Base-by-base conservation (phyloP, 2,113 vertebrate species). In the Astur gentilis region DNA sequence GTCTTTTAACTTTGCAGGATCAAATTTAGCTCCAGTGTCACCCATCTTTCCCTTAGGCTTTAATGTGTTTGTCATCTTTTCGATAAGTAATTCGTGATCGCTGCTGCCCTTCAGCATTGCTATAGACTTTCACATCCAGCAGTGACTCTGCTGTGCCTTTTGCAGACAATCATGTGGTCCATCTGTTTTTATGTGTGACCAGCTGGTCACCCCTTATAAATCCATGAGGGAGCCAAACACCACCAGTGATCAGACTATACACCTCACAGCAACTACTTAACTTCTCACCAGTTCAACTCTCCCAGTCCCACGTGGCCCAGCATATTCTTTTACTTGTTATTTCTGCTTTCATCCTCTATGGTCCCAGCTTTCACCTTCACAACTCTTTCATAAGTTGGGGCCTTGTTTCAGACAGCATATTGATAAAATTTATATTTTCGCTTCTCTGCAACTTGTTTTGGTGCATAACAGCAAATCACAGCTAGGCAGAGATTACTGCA, bases 21-120 rank as follows among this genome's bases (percentile, higher is more conserved):
- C 82, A 85, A 90, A 93, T 95, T 84, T 73, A 88, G 16, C 76
- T 86, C 49, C 78, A 20, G 65, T 83, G 89, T 94, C 96, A 91
- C 89, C 73, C 57, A 12, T 79, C 57, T 57, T 87, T 87, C 90
- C 93, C 90, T 57, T 69, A 70, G 92, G 95, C 78, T 90, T 87
- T 84, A 76, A 67, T n/a, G 54, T 9, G 13, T 82, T 84, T 0
- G 7, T 75, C 84, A 29, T 91, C 65, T 91, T 91, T 85, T 76
- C 90, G 40, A 75, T 90, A 91, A 94, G 70, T 80, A 93, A 93
- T 95, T 94, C 66, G 66, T 29, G 34, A 88, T 65, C 0, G 2
- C 40, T 47, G 73, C 78, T 94, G 91, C 83, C 94, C 94, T 96
- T 95, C 87, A 52, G 81, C 87, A 44, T 71, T 0, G 0, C 80